Evolutionary conservation across 2,888 invertebrate genomes (phyloP), one percentile per base, ranked within the genome.

Genomic region (Axea sp.): DNA sequence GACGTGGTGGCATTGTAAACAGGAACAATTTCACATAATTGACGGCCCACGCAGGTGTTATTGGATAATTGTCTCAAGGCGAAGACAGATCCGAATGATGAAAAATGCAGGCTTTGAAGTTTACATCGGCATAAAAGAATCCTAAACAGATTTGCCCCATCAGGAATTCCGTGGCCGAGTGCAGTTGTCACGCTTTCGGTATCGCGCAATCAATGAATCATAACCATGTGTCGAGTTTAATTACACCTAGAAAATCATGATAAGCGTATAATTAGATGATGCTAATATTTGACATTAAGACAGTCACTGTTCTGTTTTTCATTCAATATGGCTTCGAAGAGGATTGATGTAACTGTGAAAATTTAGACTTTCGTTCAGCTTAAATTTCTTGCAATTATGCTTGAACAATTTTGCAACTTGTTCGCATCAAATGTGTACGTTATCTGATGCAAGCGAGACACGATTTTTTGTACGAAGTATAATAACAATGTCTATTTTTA

Each of bases 11-110:
- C 30, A 14, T 51, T 24, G 22, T 51, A 51, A 51, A 35, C 24
- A 47, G 5, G 28, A 19, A 73, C 84, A 81, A 84, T 84, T 82
- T 81, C 77, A 80, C 82, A 83, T 85, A 85, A 85, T 85, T 85
- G 82, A 33, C 77, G 75, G 73, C 83, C 83, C 77, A 85, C 82
- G 80, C 80, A 77, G 64, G 33, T 47, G 75, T 80, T 67, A 81
- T 83, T 83, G 77, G 79, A 77, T 84, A 83, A 85, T 85, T 82
- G 78, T 73, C 76, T 72, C 77, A 78, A 80, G 78, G 78, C 72
- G 68, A 75, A 47, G 68, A 71, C 45, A 67, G 47, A 69, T 47
- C 28, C 37, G 62, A 49, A 55, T 35, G 55, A 51, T 17, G 15
- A 73, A 31, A 35, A 65, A 64, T 31, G 41, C 24, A 22, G 5